Base-by-base conservation (phyloP, 2,888 invertebrate species). In the Didymodactylos carnosus region DNA sequence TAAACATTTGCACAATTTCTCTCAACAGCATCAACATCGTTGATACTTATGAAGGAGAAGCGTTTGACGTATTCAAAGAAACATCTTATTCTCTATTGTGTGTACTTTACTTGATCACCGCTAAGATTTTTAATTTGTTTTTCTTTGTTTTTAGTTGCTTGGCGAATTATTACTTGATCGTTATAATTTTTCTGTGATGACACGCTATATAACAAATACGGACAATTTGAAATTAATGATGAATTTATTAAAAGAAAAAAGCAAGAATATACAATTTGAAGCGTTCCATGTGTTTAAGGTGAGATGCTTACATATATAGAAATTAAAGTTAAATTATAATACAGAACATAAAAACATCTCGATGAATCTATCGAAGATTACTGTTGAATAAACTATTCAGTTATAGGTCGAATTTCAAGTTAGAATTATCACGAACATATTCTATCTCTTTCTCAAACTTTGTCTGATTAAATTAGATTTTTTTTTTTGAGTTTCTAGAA, bases 261-360 rank as follows among this genome's bases (percentile, higher is more conserved):
- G 95, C 80, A 89, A 95, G 80, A 98, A 97, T 87, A 99, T 99
- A 82, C 98, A 99, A 86, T 99, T 99, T 86, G 98, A 99, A 87
- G 98, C 98, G 86, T 99, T 99, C 88, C 98, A 99, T 84, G 98
- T 99, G 81, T 99, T 99, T 87, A 99, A 99, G 90, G 94, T 93
- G 76, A n/a, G 46, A 23, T 8, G 6, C n/a, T 8, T n/a, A n/a
- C n/a, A 46, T n/a, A 19, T 13, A 25, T 25, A 49, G 23, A 23
- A 11, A n/a, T n/a, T n/a, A n/a, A n/a, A n/a, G n/a, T n/a, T n/a
- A n/a, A n/a, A n/a, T n/a, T n/a, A 13, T 19, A 19, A 13, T 13
- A 25, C 13, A 39, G 16, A 19, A n/a, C 16, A 13, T n/a, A 13
- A 71, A 14, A 39, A 46, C 14, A 43, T 13, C 73, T 14, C 39